Conservation (phyloP, 1,140 invertebrate genomes). For the Euglossa dilemma region DNA sequence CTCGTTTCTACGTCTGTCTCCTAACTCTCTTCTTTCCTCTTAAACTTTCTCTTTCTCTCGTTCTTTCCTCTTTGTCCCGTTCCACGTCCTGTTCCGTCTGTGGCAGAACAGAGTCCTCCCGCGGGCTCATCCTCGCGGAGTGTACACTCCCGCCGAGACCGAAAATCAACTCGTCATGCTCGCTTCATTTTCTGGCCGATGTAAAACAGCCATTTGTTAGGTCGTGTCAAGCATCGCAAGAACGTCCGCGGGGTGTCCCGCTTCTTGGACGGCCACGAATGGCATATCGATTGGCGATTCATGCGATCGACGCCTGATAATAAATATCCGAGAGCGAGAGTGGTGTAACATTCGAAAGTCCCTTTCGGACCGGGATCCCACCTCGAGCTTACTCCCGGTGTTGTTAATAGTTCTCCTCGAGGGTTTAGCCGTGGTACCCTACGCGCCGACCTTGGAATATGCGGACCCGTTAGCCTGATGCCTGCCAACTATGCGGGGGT, state of each 20-base stretch:
- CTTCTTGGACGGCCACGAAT: constrained; percentile 69
- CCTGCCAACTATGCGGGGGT: background rate
- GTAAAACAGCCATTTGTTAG: constrained; percentile 83
- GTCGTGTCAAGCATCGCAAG: constrained; percentile 77
- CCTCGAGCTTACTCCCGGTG: constrained; percentile 55
- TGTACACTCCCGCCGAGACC: constrained; percentile 69
- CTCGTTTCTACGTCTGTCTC: constrained; percentile 28
- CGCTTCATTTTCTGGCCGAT: constrained; percentile 82
- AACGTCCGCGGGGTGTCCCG: constrained; percentile 80
- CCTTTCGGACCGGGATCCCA: constrained; percentile 46
- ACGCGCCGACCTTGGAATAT: background rate
- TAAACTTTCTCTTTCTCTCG: too few relatives aligned
- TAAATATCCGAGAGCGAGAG: constrained; percentile 76
- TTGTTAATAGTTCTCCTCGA: constrained; percentile 48
- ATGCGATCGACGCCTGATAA: constrained; percentile 80
- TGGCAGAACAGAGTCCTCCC: constrained; percentile 10
- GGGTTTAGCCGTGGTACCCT: background rate
- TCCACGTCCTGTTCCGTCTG: background rate
- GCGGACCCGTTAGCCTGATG: background rate
- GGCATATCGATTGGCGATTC: constrained; percentile 82
- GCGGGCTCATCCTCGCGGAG: constrained; percentile 45
- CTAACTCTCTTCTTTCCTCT: background rate
- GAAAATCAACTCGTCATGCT: constrained; percentile 83
- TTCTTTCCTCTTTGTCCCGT: background rate
- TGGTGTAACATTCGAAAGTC: constrained; percentile 58